Evolutionary conservation across 1,140 invertebrate genomes (phyloP).

Genomic region (Procambarus virginalis): DNA sequence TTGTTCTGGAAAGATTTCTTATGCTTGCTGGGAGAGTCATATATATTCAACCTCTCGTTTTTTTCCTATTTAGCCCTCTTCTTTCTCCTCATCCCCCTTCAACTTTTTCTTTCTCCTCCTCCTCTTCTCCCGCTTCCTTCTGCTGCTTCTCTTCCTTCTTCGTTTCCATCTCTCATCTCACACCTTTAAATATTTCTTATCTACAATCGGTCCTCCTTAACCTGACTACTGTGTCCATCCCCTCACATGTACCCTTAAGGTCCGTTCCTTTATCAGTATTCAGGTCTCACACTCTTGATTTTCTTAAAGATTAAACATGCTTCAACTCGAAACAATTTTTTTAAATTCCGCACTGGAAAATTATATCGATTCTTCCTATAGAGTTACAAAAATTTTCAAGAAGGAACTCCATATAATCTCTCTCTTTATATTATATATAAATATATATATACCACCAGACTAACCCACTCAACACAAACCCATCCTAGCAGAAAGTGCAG

Average conservation of each 20-base stretch:
- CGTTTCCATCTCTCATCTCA: neutral
- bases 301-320: too few species aligned
- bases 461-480: too few species aligned
- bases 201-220: neutral
- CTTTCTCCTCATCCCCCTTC: neutral
- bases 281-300: neutral
- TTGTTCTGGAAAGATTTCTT: too few species aligned
- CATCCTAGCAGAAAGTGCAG: too few species aligned
- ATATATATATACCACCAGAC: too few species aligned
- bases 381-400: too few species aligned
- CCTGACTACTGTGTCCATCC: neutral
- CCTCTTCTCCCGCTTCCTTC: neutral
- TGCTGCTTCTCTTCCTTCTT: neutral
- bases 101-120: neutral
- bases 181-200: neutral
- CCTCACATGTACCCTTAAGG: neutral
- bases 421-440: too few species aligned
- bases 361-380: too few species aligned
- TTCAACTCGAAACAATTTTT: too few species aligned
- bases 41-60: neutral
- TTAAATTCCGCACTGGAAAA: too few species aligned
- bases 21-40: too few species aligned
- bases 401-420: too few species aligned
- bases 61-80: neutral
- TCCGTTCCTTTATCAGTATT: neutral